These are phyloP conservation scores for Emydura subglobosa DNA, from an alignment of 2,113 vertebrate genomes.

Conservation along the genomic window DNA sequence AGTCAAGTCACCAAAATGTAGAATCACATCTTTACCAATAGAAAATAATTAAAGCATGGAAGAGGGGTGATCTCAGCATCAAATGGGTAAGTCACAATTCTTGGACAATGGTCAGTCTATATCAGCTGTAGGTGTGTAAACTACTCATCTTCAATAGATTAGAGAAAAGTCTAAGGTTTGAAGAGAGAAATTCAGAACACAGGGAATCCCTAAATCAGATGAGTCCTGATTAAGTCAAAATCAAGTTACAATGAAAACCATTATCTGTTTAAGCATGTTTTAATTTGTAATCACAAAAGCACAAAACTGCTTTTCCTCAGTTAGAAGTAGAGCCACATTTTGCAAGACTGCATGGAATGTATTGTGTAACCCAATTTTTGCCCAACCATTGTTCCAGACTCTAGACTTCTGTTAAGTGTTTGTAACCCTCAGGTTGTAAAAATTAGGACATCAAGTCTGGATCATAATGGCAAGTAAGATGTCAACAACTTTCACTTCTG, in stretches of 20 bases:
- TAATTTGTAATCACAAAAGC: not conserved
- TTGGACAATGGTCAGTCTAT: not conserved
- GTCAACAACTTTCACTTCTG: not conserved
- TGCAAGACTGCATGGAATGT: not conserved
- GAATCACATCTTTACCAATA: not conserved
- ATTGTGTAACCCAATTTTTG: not conserved
- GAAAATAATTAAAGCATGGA: not conserved
- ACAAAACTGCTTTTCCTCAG: not conserved
- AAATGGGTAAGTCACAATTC: not conserved
- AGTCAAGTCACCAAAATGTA: not conserved
- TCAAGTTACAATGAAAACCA: not conserved
- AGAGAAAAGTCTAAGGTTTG: not conserved
- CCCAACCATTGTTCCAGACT: not conserved
- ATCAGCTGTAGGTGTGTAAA: not conserved
- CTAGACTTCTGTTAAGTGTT: not conserved
- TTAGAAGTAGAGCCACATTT: not conserved
- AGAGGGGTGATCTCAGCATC: not conserved
- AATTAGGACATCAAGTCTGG: not conserved
- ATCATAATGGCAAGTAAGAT: not conserved
- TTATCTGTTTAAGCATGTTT: not conserved
- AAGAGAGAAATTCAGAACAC: not conserved
- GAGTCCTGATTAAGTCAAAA: not conserved
- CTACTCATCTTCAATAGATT: not conserved
- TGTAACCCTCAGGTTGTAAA: not conserved
- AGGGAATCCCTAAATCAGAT: not conserved